Evolutionary conservation across 2,888 invertebrate species (phyloP).

Genomic region (Dugesia japonica): DNA sequence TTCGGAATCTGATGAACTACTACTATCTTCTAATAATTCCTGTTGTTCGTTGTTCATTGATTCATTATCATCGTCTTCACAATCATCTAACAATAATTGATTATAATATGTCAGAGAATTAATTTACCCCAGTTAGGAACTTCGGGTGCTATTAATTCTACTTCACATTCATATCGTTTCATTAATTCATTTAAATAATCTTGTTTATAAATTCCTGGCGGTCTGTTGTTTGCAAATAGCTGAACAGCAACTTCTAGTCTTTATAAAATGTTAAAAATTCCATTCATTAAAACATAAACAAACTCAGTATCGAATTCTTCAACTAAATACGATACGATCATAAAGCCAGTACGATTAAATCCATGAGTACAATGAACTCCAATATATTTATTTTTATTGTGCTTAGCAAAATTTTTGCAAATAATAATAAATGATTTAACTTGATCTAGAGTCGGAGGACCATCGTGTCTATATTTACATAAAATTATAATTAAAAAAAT

Average conservation of each 20-base stretch:
- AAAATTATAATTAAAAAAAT: not conserved
- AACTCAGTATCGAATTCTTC: conserved; percentile 58
- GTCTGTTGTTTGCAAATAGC: conserved; percentile 62
- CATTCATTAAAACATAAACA: too few species aligned
- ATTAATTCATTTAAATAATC: conserved; percentile 80
- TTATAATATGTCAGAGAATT: too few species aligned
- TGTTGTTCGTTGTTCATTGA: too few species aligned
- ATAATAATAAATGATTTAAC: conserved; percentile 65
- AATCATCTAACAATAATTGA: too few species aligned
- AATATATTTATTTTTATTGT: conserved; percentile 40
- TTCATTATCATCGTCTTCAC: too few species aligned
- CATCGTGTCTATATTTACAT: conserved; percentile 56
- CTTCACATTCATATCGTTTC: conserved; percentile 60
- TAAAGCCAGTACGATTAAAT: conserved; percentile 88
- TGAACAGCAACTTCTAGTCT: conserved; percentile 63
- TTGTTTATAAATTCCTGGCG: conserved; percentile 89
- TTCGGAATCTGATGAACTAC: not conserved
- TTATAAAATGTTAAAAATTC: not conserved
- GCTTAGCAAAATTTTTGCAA: not conserved
- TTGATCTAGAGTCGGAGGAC: conserved; percentile 72
- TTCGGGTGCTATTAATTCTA: conserved; percentile 58
- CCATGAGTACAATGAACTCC: conserved; percentile 91
- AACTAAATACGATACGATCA: conserved; percentile 76
- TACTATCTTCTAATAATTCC: not conserved
- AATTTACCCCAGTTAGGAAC: conserved; percentile 67